Base-by-base conservation (phyloP, 2,113 vertebrate species). In the Otis tarda region DNA sequence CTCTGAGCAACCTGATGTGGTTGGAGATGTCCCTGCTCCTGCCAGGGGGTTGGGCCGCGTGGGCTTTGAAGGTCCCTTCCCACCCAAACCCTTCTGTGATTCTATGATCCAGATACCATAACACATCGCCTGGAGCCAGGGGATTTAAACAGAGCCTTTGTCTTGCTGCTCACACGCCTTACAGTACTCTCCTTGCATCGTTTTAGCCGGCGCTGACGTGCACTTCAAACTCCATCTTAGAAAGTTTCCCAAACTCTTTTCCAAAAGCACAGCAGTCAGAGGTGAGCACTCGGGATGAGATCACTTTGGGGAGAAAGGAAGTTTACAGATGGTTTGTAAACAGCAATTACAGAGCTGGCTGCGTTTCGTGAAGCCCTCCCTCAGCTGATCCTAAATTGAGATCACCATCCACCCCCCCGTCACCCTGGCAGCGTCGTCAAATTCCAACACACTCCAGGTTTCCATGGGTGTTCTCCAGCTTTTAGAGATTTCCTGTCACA, bases 401-500 rank as follows among this genome's bases (percentile, higher is more conserved):
- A 27, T 19, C 83, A 9, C 11, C 52, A 28, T 23, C 33, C 45
- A 23, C 19, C 27, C 33, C 20, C 10, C 39, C 59, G 50, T 7
- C 5, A 4, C 31, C 56, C 61, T 6, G 15, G 4, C 30, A 65
- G 52, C 53, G 56, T 1, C 25, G 9, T 7, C 60, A 5, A 5
- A 22, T 15, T 75, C 23, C 82, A 35, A 45, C 21, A 4, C 35
- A 49, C 20, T 1, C 19, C 39, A 24, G 33, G 22, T 7, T 16
- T 18, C 78, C 80, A 39, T 3, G 0, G 17, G 39, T 5, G 11
- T 52, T 52, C 53, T 15, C 31, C 45, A 70, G 30, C 74, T 60
- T 35, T n/a, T 45, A n/a, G 35, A 43, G 39, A 22, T 2, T 13
- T 39, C 21, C 14, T 31, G 2, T 28, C 4, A 13, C 0, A 25